phyloP scores from a whole-genome alignment of 2,888 invertebrate species.

The Cryptocephalus primarius region DNA sequence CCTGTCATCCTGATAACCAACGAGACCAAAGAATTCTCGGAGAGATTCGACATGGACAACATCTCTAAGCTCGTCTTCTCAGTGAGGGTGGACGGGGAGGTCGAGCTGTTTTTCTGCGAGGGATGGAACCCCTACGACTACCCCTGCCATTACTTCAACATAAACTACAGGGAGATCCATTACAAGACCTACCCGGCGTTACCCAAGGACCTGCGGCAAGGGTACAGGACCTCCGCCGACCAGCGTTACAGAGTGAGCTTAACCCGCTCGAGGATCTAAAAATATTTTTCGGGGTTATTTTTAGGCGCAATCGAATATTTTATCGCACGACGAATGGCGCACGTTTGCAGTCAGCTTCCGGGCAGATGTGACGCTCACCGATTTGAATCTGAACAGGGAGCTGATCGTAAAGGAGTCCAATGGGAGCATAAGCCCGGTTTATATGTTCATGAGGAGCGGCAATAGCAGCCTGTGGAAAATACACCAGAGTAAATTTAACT shows the following conservation, averaged over 20 bases:
- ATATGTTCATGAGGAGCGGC: conserved; percentile 25
- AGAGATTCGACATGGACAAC: conserved; percentile 21
- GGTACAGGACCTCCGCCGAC: conserved; percentile 6
- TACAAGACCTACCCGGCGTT: conserved; percentile 18
- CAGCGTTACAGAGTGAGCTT: conserved; percentile 11
- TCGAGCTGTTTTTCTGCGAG: conserved; percentile 27
- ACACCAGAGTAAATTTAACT: conserved; percentile 27
- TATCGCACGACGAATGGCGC: conserved; percentile 29
- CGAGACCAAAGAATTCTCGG: conserved; percentile 20
- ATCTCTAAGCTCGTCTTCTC: conserved; percentile 25
- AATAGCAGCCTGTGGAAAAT: conserved; percentile 29
- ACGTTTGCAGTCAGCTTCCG: conserved; percentile 20
- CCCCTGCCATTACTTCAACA: conserved; percentile 28
- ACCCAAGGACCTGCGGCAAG: conserved; percentile 14
- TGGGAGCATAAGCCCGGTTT: conserved; percentile 21
- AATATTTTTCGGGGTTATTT: neutral
- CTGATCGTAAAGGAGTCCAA: conserved; percentile 21
- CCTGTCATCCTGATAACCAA: conserved; percentile 23
- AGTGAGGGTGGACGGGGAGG: conserved; percentile 21
- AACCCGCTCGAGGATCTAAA: neutral
- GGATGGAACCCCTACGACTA: conserved; percentile 28
- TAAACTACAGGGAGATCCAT: conserved; percentile 21
- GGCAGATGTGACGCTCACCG: conserved; percentile 15
- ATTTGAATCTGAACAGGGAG: conserved; percentile 23
- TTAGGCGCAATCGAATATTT: conserved; percentile 23